These are phyloP conservation scores for Gulo gulo DNA, from an alignment of 2,113 vertebrate genomes.

Conservation along the genomic window DNA sequence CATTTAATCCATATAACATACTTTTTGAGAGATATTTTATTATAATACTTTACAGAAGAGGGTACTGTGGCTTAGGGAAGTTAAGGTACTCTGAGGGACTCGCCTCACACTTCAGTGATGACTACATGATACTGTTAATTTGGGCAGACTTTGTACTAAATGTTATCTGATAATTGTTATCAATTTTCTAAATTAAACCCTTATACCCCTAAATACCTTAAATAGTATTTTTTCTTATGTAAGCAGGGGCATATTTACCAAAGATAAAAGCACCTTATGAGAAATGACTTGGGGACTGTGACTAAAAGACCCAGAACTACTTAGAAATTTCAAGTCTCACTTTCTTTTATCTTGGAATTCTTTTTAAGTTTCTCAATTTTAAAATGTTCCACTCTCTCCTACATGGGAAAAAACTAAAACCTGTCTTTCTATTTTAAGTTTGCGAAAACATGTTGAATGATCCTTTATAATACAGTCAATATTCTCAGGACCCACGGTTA, in stretches of 20 bases:
- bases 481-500: background rate
- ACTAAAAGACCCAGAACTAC: constrained; percentile 80
- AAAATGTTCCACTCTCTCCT: constrained; percentile 77
- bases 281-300: constrained; percentile 81
- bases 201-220: background rate
- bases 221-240: constrained; percentile 23
- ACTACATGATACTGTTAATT: fast-evolving
- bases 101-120: background rate
- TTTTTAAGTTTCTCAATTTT: constrained; percentile 77
- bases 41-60: background rate
- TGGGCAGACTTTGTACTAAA: background rate
- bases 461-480: background rate
- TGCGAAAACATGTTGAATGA: constrained; percentile 65
- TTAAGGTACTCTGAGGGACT: background rate
- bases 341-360: constrained; percentile 79
- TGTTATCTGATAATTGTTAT: background rate
- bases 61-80: background rate
- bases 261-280: constrained; percentile 77
- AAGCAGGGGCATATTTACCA: constrained; percentile 54
- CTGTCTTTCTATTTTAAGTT: constrained; percentile 79
- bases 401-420: constrained; percentile 80
- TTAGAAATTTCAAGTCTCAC: constrained; percentile 79
- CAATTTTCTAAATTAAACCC: background rate
- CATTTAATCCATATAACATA: background rate
- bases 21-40: background rate